These are phyloP conservation scores for Hippocampus mohnikei DNA, from an alignment of 2,113 vertebrate species.

Conservation along the genomic window DNA sequence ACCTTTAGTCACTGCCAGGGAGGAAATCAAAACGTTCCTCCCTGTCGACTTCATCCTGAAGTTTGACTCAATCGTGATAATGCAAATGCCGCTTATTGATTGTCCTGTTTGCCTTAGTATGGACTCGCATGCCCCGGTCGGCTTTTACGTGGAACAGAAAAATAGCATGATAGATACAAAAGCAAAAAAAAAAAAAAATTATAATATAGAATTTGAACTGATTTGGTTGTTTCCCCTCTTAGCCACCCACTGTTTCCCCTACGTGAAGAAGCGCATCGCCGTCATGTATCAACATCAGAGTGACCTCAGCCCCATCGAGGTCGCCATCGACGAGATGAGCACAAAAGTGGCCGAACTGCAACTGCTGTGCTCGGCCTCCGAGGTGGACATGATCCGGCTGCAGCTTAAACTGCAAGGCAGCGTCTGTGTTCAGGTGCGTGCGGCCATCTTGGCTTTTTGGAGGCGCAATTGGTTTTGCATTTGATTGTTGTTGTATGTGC, in stretches of 20 bases:
- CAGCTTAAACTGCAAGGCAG: constrained; percentile 97
- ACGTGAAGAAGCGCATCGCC: constrained; percentile 93
- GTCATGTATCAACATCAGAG: constrained; percentile 98
- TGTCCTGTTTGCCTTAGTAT: not conserved
- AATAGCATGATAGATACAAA: not conserved
- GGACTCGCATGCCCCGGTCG: not conserved
- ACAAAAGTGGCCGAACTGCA: constrained; percentile 87
- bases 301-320: constrained; percentile 95
- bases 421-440: constrained; percentile 81
- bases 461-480: no score
- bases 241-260: constrained; percentile 97
- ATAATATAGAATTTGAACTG: not conserved
- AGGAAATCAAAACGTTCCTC: no score
- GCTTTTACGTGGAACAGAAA: no score
- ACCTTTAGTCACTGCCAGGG: no score
- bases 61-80: not conserved
- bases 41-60: not conserved
- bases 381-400: constrained; percentile 98
- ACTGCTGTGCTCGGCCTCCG: constrained; percentile 82
- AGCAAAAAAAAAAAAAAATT: not conserved
- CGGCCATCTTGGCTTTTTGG: no score
- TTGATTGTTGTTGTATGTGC: no score
- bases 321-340: constrained; percentile 98
- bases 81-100: no score
- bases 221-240: not conserved